Percentiles rank a stretch among this genome's conserved stretches.
Evolutionary conservation across 2,888 invertebrate genomes (phyloP).

Genomic region (Andrena chrysosceles): DNA sequence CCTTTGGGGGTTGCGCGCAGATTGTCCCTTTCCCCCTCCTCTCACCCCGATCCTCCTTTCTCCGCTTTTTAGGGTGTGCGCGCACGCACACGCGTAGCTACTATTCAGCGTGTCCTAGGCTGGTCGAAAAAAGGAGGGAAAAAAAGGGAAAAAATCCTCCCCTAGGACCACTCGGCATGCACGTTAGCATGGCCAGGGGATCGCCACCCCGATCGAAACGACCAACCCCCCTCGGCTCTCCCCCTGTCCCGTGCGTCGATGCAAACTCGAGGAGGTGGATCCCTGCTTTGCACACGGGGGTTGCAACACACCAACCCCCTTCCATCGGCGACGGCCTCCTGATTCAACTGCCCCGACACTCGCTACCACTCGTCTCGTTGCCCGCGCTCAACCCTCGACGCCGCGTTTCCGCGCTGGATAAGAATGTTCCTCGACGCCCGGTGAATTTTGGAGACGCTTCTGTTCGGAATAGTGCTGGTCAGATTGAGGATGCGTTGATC

Average conservation of each 20-base stretch:
- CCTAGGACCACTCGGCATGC: constrained; percentile 73
- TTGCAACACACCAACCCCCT: constrained; percentile 46
- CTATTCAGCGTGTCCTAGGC: constrained; percentile 71
- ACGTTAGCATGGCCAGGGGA: constrained; percentile 75
- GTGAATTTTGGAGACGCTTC: background rate
- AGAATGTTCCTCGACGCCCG: constrained; percentile 22
- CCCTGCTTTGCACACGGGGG: constrained; percentile 51
- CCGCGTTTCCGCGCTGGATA: constrained; percentile 9
- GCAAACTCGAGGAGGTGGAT: constrained; percentile 64
- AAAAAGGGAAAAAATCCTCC: constrained; percentile 80
- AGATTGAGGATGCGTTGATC: background rate
- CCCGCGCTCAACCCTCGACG: constrained; percentile 29
- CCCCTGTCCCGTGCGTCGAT: constrained; percentile 51
- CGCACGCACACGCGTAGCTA: constrained; percentile 38
- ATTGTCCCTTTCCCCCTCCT: constrained; percentile 62
- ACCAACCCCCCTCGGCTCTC: constrained; percentile 50
- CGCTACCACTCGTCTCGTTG: constrained; percentile 54
- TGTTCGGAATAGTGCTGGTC: background rate
- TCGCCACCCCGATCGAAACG: constrained; percentile 68
- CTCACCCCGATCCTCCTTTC: constrained; percentile 11
- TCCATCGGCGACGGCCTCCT: constrained; percentile 38
- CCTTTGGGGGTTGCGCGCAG: constrained; percentile 69
- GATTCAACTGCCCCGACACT: constrained; percentile 55
- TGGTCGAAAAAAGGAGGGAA: constrained; percentile 26
- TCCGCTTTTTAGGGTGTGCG: constrained; percentile 48